Percentiles rank a stretch among this genome's conserved stretches.
These are phyloP conservation scores for Drosophila yooni DNA, from an alignment of 2,888 invertebrate genomes.

Conservation along the genomic window DNA sequence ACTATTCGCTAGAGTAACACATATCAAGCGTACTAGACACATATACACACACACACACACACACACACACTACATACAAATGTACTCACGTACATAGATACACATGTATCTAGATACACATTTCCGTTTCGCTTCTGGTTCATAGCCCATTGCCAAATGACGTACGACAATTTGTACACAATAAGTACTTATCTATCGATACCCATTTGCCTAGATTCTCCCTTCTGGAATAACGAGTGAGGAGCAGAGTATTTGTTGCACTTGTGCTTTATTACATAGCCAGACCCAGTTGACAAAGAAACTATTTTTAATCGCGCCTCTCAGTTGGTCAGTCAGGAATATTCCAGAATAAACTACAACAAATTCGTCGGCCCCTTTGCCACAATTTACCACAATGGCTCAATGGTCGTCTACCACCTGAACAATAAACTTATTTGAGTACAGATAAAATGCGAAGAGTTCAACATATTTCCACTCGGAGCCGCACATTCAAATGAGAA, in stretches of 20 bases:
- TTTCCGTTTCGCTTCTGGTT: slow-evolving; percentile 31
- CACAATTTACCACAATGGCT: background rate
- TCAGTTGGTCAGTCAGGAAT: background rate
- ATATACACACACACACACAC: background rate
- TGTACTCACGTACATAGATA: slow-evolving; percentile 15
- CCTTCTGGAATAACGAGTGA: background rate
- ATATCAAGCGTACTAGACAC: slow-evolving; percentile 14
- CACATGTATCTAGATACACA: slow-evolving; percentile 24
- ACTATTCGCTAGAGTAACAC: slow-evolving; percentile 28
- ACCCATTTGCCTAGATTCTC: background rate
- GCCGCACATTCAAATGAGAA: background rate
- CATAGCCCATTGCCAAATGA: slow-evolving; percentile 44
- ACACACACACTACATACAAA: slow-evolving; percentile 7
- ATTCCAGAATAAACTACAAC: background rate
- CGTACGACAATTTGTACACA: slow-evolving; percentile 9
- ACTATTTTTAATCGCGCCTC: background rate
- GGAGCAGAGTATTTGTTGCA: background rate
- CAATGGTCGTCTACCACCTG: background rate
- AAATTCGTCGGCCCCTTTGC: background rate
- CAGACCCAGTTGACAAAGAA: background rate
- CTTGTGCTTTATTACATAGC: background rate
- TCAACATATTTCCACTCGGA: background rate
- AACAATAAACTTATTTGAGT: background rate
- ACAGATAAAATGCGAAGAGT: background rate
- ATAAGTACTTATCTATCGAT: slow-evolving; percentile 13